These are phyloP conservation scores for Pseudomyrmex concolor DNA, from an alignment of 1,140 invertebrate species.

Conservation along the genomic window DNA sequence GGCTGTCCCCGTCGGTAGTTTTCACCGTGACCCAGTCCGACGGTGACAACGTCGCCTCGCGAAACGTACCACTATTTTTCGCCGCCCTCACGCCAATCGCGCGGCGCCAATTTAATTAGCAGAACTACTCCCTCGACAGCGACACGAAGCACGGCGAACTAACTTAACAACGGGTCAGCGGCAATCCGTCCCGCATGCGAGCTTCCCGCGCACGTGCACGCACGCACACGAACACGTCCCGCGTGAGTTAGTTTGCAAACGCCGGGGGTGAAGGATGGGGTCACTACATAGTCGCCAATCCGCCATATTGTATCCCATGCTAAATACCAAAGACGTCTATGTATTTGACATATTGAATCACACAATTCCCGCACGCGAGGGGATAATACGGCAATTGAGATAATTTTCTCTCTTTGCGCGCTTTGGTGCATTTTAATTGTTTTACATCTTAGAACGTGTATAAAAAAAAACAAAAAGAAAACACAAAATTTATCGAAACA, in stretches of 20 bases:
- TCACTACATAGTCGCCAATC: constrained; percentile 17
- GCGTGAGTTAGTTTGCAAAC: constrained; percentile 68
- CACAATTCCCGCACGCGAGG: not conserved
- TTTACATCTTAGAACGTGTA: not conserved
- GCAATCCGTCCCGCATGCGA: constrained; percentile 65
- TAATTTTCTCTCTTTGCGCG: not conserved
- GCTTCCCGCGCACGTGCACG: constrained; percentile 27
- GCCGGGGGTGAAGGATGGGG: constrained; percentile 62
- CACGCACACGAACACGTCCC: constrained; percentile 19
- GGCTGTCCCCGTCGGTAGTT: constrained; percentile 28
- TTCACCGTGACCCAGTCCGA: constrained; percentile 43
- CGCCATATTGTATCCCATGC: not conserved
- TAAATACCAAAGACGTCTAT: constrained; percentile 17
- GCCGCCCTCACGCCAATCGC: constrained; percentile 35
- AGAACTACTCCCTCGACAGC: constrained; percentile 65
- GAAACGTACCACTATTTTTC: constrained; percentile 58
- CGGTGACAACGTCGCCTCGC: constrained; percentile 4
- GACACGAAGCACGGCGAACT: constrained; percentile 69
- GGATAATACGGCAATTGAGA: not conserved
- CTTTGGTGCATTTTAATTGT: no score
- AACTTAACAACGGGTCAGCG: constrained; percentile 71
- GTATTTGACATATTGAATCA: not conserved
- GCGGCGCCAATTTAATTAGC: constrained; percentile 70
- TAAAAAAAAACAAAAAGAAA: not conserved
- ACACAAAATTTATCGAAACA: not conserved